A percentile compares a stretch with the other conserved stretches of the same genome.
Conservation (phyloP, 2,113 vertebrate species). For the Chroicocephalus ridibundus region DNA sequence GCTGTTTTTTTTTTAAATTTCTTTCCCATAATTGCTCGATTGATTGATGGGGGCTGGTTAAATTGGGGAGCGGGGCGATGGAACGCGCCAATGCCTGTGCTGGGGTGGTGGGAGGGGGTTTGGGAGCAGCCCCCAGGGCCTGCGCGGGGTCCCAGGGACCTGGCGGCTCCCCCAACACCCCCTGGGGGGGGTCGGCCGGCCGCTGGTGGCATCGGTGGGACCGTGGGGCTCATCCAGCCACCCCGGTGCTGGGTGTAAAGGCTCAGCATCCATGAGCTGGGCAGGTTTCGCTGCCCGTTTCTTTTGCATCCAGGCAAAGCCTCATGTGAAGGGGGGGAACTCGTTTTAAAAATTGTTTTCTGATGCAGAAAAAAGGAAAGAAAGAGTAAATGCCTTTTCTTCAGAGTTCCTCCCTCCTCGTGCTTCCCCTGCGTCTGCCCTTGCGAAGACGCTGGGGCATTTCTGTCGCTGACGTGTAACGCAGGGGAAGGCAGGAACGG, state of each 20-base stretch:
- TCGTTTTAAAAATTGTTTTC: background rate
- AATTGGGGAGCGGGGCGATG: accelerated
- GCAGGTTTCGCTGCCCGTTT: background rate
- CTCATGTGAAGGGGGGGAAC: accelerated
- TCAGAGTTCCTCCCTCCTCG: background rate
- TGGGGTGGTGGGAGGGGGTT: background rate
- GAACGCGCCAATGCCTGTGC: accelerated
- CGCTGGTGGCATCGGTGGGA: background rate
- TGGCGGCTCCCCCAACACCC: background rate
- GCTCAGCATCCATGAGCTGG: accelerated
- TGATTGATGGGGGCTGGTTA: accelerated
- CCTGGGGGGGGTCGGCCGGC: no score
- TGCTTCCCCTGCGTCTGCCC: background rate
- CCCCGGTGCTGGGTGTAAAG: accelerated
- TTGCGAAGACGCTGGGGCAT: accelerated
- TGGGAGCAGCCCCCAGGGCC: background rate
- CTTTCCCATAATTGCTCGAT: accelerated
- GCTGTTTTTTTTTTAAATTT: accelerated
- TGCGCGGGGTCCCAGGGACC: background rate
- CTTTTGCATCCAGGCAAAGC: background rate
- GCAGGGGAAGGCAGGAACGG: background rate
- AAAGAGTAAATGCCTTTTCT: background rate
- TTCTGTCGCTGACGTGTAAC: background rate
- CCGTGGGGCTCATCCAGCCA: accelerated
- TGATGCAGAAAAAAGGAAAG: background rate